Evolutionary conservation across 2,797 vertebrate species (phyloP).

Genomic region (Otolemur crassicaudatus): DNA sequence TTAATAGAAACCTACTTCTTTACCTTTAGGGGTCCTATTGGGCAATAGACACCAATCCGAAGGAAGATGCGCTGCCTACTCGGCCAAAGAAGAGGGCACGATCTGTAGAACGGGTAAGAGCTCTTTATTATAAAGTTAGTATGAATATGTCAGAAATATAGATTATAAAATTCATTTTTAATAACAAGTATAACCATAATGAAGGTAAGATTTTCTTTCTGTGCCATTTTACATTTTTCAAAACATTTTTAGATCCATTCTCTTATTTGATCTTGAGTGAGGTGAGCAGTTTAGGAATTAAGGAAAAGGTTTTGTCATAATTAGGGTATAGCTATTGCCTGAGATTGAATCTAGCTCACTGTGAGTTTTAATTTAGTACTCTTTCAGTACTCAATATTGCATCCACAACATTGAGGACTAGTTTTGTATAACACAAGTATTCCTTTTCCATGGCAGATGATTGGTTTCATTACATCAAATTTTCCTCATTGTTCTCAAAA

Average conservation of each 20-base stretch:
- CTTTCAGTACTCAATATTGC: neutral
- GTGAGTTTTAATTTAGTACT: conserved; percentile 23
- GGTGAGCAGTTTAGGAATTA: conserved; percentile 40
- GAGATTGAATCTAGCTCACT: neutral
- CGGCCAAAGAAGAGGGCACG: conserved; percentile 97
- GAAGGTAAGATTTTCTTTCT: conserved; percentile 34
- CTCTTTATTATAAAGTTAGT: conserved; percentile 28
- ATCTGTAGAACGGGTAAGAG: conserved; percentile 94
- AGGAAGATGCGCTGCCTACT: conserved; percentile 94
- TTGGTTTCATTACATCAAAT: conserved; percentile 38
- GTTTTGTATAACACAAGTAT: conserved; percentile 21
- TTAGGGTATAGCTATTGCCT: neutral
- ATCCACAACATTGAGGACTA: neutral
- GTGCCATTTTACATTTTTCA: conserved; percentile 16
- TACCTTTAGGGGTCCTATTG: conserved; percentile 94
- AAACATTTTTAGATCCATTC: neutral
- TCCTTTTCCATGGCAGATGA: conserved; percentile 6
- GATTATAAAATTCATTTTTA: conserved; percentile 42
- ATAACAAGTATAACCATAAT: neutral
- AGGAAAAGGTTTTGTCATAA: neutral
- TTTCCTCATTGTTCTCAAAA: conserved; percentile 26
- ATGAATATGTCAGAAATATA: conserved; percentile 16
- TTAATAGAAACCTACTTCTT: conserved; percentile 72
- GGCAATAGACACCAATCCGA: conserved; percentile 97
- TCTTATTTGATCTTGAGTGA: conserved; percentile 61